phyloP scores from a whole-genome alignment of 2,113 vertebrate species.

The Stigmatopora argus region DNA sequence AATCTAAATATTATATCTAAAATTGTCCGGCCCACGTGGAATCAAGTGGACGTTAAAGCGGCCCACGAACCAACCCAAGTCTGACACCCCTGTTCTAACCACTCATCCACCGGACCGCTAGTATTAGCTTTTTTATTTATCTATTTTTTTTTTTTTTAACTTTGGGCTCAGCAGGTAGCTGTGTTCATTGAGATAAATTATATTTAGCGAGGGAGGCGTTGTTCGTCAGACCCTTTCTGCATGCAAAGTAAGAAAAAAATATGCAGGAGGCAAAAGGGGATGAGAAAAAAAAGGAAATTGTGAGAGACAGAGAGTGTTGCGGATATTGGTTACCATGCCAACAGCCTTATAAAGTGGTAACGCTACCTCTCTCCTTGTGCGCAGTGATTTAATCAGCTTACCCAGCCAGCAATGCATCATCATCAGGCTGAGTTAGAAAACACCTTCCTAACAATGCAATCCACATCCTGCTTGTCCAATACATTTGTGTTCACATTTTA shows the following conservation, averaged over 20 bases:
- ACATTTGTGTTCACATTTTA: slow-evolving; percentile 13
- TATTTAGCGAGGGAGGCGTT: neutral
- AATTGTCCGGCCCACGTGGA: too few species aligned
- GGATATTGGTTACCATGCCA: slow-evolving; percentile 54
- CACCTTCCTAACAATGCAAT: slow-evolving; percentile 22
- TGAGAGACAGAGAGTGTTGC: slow-evolving; percentile 31
- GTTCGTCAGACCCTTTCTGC: neutral
- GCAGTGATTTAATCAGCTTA: slow-evolving; percentile 62
- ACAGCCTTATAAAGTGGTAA: slow-evolving; percentile 57
- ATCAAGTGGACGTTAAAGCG: too few species aligned
- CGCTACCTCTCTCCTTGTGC: slow-evolving; percentile 56
- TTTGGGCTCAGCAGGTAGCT: too few species aligned
- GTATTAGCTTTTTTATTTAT: neutral
- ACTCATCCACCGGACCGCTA: too few species aligned
- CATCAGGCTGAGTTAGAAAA: slow-evolving; percentile 54
- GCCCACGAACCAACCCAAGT: too few species aligned
- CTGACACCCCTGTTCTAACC: too few species aligned
- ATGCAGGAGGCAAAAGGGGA: neutral
- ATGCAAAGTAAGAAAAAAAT: slow-evolving; percentile 3
- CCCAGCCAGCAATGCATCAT: slow-evolving; percentile 61
- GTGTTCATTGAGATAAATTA: slow-evolving; percentile 5
- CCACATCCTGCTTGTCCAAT: slow-evolving; percentile 9
- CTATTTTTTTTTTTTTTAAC: neutral
- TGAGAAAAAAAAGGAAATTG: neutral
- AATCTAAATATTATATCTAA: too few species aligned